A percentile compares a stretch with the other conserved stretches of the same genome.
Conservation (phyloP, 2,888 invertebrate genomes). For the Chrysolina oricalcia region DNA sequence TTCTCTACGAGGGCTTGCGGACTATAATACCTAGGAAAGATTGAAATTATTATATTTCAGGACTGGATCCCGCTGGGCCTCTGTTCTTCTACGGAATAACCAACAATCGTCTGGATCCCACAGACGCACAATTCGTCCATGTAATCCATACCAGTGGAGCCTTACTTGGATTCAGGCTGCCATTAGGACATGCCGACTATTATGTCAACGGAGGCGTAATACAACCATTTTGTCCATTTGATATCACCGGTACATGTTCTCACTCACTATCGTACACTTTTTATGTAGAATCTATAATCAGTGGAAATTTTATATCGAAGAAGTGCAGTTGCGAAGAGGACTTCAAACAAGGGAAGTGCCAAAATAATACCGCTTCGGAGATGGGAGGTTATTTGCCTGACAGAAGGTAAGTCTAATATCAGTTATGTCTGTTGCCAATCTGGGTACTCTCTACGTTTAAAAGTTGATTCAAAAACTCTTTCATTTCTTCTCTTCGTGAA, state of each 20-base stretch:
- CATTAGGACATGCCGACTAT: conserved; percentile 67
- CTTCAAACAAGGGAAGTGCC: conserved; percentile 48
- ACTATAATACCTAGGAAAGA: too few relatives aligned
- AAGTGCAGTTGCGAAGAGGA: conserved; percentile 44
- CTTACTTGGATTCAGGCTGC: conserved; percentile 47
- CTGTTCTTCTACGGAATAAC: conserved; percentile 54
- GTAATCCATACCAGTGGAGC: conserved; percentile 62
- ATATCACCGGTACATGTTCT: conserved; percentile 63
- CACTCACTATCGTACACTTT: conserved; percentile 70
- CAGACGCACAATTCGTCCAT: conserved; percentile 65
- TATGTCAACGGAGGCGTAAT: conserved; percentile 66
- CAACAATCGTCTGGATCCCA: conserved; percentile 60
- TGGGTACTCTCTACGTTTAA: too few relatives aligned
- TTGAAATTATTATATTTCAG: conserved; percentile 48
- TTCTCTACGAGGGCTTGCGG: too few relatives aligned
- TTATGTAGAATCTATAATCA: conserved; percentile 66
- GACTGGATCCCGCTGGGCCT: conserved; percentile 65
- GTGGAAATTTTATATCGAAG: conserved; percentile 36
- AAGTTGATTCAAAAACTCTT: too few relatives aligned
- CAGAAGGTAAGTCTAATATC: conserved; percentile 19
- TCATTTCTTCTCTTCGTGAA: too few relatives aligned
- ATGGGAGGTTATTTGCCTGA: conserved; percentile 34
- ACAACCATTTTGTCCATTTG: not conserved
- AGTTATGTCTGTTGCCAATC: too few relatives aligned
- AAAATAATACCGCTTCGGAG: conserved; percentile 34